Evolutionary conservation across 1,140 invertebrate genomes (phyloP), one percentile per base, ranked within the genome.

Genomic region (Rhynchophorus ferrugineus): DNA sequence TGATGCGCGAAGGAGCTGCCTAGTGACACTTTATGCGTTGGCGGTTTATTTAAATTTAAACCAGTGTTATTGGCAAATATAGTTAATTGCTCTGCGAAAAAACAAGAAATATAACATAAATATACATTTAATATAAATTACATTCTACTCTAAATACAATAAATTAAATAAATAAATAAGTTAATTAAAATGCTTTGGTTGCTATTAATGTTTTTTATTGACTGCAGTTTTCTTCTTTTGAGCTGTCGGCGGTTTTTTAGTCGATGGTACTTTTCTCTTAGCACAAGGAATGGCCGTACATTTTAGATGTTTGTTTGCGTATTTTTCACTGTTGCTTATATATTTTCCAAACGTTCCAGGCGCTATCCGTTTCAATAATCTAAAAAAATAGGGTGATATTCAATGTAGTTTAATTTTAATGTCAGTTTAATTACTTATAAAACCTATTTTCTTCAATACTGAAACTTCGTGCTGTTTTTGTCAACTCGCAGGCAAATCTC

Each of bases 351-450:
- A 58, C 6, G 61, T 59, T 17, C 44, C 49, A 3, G 66, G 66
- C 3, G 62, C 60, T 36, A 68, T 59, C 17, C 65, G 44, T 48
- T 61, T 58, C 3, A 68, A 46, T 33, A 68, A 62, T 39, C 66
- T 68, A 22, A 48, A 62, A 67, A 50, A 50, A 19, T 38, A n/a
- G n/a, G n/a, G n/a, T n/a, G n/a, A n/a, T 33, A 33, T 7, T 7
- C 29, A 33, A 33, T 33, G 29, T 7, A 7, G 6, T 33, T 33
- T 33, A 33, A 33, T 33, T 33, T n/a, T 33, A 33, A 33, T 33
- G n/a, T n/a, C n/a, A n/a, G n/a, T n/a, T n/a, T n/a, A 56, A 58
- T 60, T 60, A 69, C 67, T 65, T 67, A 6, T 66, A 54, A 60
- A 68, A 69, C 56, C 67, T 22, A 39, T 68, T 69, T 39, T 69